phyloP scores from a whole-genome alignment of 2,797 vertebrate species.

The Erethizon dorsatum region DNA sequence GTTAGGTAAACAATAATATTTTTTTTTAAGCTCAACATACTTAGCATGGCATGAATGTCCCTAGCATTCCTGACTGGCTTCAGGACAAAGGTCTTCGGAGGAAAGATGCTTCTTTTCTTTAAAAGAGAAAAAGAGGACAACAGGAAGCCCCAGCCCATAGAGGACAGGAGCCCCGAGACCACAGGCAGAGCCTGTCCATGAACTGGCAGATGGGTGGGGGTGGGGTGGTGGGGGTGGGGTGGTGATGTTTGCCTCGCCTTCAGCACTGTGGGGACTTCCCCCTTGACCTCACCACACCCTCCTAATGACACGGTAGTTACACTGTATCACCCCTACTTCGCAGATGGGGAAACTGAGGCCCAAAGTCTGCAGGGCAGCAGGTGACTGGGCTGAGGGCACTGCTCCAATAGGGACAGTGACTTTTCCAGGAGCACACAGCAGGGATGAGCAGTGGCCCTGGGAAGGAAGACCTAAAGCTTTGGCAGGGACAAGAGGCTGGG shows the following conservation, averaged over 20 bases:
- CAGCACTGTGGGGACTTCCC: not conserved
- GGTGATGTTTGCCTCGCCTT: not conserved
- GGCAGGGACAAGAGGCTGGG: not conserved
- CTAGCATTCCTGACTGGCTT: conserved; percentile 80
- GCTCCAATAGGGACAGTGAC: not conserved
- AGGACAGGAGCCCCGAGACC: not conserved
- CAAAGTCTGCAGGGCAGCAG: not conserved
- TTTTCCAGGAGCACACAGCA: not conserved
- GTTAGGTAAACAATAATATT: conserved; percentile 88
- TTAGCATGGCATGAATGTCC: conserved; percentile 75
- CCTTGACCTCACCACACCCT: not conserved
- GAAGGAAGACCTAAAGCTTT: not conserved
- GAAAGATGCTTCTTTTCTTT: conserved; percentile 70
- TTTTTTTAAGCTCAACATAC: conserved; percentile 81
- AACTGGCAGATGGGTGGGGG: not conserved
- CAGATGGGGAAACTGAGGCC: conserved; percentile 18
- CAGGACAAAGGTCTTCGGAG: conserved; percentile 79
- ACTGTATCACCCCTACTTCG: not conserved
- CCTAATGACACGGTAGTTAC: not conserved
- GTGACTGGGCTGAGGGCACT: not conserved
- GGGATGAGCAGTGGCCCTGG: not conserved
- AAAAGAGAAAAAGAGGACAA: conserved; percentile 52
- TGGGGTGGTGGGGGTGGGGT: not conserved
- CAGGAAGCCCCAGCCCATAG: not conserved
- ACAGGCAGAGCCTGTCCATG: not conserved